Conservation (phyloP, 1,140 invertebrate genomes). For the Aphaenogaster ashmeadi region DNA sequence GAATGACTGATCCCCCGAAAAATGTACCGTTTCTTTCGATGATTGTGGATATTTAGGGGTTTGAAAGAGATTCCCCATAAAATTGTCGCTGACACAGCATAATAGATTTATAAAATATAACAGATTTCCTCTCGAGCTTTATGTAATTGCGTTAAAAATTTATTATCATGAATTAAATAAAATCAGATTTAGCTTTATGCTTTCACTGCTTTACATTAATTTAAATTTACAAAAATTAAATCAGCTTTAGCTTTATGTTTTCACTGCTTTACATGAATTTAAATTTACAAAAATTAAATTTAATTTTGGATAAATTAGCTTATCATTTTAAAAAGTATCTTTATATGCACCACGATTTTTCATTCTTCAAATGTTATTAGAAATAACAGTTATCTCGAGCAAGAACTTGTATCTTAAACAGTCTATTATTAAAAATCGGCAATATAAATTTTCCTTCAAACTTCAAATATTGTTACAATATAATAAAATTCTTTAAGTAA, state of each 20-base stretch:
- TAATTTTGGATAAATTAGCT: neutral
- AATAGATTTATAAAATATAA: constrained; percentile 8
- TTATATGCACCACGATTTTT: neutral
- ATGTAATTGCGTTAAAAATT: neutral
- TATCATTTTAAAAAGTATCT: neutral
- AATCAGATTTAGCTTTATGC: neutral
- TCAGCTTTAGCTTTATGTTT: neutral
- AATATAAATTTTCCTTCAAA: neutral
- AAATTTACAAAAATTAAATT: neutral
- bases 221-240: neutral
- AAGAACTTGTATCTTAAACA: neutral
- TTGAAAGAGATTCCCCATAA: neutral
- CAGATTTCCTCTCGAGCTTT: neutral
- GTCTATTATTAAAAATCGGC: neutral
- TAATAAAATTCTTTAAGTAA: neutral
- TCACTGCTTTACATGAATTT: neutral
- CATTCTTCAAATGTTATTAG: neutral
- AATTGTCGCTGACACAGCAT: neutral
- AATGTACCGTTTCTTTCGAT: constrained; percentile 10
- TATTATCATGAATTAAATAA: neutral
- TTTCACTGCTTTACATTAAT: too few relatives aligned
- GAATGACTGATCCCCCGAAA: constrained; percentile 1
- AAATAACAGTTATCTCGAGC: neutral
- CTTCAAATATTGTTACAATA: neutral
- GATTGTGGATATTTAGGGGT: neutral